These are phyloP conservation scores for Paragorgia papillata DNA, from an alignment of 92 coral and sea anemone species.

Conservation along the genomic window DNA sequence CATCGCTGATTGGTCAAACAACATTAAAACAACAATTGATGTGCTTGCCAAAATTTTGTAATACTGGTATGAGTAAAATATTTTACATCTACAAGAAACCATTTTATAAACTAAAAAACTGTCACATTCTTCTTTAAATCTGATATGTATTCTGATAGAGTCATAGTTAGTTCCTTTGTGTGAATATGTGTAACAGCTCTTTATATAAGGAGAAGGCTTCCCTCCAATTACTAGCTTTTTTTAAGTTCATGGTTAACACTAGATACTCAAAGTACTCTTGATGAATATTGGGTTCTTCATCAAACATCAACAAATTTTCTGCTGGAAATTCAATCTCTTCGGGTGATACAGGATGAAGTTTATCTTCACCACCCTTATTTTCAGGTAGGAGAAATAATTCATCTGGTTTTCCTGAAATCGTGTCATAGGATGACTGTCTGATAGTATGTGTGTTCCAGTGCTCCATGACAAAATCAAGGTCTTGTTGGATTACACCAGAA, in stretches of 20 bases:
- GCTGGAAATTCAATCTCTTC: conserved; percentile 19
- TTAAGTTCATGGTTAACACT: background rate
- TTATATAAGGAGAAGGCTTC: conserved; percentile 17
- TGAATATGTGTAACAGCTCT: conserved; percentile 7
- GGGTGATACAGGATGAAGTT: conserved; percentile 12
- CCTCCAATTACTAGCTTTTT: conserved; percentile 17
- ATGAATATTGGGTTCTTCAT: conserved; percentile 16
- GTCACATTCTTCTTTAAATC: too few relatives aligned
- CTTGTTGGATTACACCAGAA: background rate
- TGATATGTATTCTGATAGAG: background rate
- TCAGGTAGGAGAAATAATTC: conserved; percentile 15
- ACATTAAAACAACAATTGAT: too few relatives aligned
- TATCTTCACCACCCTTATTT: conserved; percentile 18
- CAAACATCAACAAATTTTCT: conserved; percentile 16
- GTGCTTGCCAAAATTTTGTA: too few relatives aligned
- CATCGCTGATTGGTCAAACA: too few relatives aligned
- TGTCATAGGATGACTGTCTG: conserved; percentile 6
- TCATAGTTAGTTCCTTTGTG: background rate
- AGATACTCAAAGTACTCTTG: conserved; percentile 21
- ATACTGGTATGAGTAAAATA: too few relatives aligned
- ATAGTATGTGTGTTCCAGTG: conserved; percentile 23
- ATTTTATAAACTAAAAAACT: too few relatives aligned
- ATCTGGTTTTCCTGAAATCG: conserved; percentile 14
- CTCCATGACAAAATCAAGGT: conserved; percentile 21
- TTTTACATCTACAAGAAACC: too few relatives aligned